A percentile compares a stretch with the other conserved stretches of the same genome.
phyloP scores from a whole-genome alignment of 2,888 invertebrate species.

The Himalopsyche japonica region DNA sequence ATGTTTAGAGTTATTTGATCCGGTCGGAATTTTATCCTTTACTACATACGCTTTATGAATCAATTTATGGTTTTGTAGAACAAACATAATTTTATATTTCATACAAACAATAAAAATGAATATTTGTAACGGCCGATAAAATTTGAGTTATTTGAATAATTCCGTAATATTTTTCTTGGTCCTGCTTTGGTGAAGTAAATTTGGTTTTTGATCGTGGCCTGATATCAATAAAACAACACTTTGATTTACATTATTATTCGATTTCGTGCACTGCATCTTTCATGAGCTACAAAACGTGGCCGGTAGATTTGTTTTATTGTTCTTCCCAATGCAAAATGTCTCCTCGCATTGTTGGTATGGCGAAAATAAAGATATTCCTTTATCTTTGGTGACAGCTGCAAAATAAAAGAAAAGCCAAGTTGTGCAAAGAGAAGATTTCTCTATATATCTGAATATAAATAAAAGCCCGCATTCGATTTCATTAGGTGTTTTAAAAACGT shows the following conservation, averaged over 20 bases:
- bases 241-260: slow-evolving; percentile 39
- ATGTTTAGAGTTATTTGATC: too few species aligned
- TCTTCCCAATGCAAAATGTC: background rate
- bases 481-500: background rate
- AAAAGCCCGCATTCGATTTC: background rate
- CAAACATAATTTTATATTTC: too few species aligned
- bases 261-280: slow-evolving; percentile 35
- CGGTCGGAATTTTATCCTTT: too few species aligned
- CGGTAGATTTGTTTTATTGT: slow-evolving; percentile 6
- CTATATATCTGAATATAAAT: background rate
- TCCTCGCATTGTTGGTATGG: background rate
- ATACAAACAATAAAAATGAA: background rate
- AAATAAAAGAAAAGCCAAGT: background rate
- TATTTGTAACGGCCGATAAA: slow-evolving; percentile 11
- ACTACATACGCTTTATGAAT: too few species aligned
- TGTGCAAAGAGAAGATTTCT: background rate
- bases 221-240: slow-evolving; percentile 38
- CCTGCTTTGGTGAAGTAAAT: slow-evolving; percentile 1
- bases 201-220: slow-evolving; percentile 12
- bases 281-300: slow-evolving; percentile 24
- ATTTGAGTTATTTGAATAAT: slow-evolving; percentile 32
- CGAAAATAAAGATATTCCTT: background rate
- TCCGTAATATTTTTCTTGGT: slow-evolving; percentile 15
- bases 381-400: background rate
- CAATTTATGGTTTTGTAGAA: too few species aligned